Evolutionary conservation across 2,888 invertebrate species (phyloP).

Genomic region (Eilema griseolum): DNA sequence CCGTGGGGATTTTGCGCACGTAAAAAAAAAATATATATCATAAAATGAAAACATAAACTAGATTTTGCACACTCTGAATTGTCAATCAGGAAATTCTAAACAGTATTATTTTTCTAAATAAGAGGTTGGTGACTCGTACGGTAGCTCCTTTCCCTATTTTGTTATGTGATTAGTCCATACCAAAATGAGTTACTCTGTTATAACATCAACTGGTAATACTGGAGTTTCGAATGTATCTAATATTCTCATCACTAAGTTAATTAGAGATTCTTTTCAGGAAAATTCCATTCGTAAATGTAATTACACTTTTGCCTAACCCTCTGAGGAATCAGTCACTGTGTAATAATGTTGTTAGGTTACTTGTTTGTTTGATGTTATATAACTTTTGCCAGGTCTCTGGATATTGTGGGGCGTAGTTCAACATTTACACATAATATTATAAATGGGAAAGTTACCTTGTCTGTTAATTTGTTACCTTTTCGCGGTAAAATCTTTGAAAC

Average conservation of each 20-base stretch:
- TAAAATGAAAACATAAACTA: neutral
- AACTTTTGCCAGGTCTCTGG: conserved; percentile 5
- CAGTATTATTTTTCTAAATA: too few species aligned
- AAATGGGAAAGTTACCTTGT: neutral
- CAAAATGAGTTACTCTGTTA: neutral
- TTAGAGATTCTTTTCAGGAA: neutral
- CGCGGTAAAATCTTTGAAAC: too few species aligned
- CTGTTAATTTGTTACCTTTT: neutral
- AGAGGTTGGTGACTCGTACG: too few species aligned
- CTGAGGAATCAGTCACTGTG: neutral
- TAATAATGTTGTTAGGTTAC: conserved; percentile 11
- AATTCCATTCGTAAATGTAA: conserved; percentile 5
- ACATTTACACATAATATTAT: neutral
- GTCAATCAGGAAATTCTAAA: neutral
- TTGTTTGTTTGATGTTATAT: conserved; percentile 2
- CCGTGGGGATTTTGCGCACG: too few species aligned
- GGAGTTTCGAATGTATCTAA: neutral
- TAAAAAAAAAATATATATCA: too few species aligned
- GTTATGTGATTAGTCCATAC: neutral
- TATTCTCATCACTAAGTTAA: neutral
- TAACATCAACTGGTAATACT: neutral
- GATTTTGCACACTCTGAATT: neutral
- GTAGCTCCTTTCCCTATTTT: too few species aligned
- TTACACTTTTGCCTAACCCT: neutral
- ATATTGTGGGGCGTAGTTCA: conserved; percentile 11